Conservation (phyloP, 1,140 invertebrate species). For the Pteromalus puparum region DNA sequence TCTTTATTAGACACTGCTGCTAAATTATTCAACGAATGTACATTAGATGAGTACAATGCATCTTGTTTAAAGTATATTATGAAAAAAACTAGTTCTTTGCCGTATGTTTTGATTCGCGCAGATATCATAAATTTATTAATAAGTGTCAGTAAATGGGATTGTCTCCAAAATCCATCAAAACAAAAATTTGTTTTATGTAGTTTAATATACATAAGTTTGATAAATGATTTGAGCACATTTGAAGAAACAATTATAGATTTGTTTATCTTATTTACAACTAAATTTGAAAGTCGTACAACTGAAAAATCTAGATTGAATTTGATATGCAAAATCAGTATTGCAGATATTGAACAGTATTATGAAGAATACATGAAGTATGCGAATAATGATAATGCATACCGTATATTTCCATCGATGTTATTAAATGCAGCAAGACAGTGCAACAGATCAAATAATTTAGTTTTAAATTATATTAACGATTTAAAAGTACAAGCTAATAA, state of each 20-base stretch:
- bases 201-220: background rate
- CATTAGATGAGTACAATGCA: background rate
- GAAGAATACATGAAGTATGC: background rate
- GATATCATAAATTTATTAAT: background rate
- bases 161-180: background rate
- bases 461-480: background rate
- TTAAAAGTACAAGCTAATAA: background rate
- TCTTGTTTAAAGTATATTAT: background rate
- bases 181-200: background rate
- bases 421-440: background rate
- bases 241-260: background rate
- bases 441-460: background rate
- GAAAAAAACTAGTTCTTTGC: background rate
- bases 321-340: background rate
- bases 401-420: background rate
- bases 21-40: background rate
- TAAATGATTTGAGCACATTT: background rate
- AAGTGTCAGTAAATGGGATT: background rate
- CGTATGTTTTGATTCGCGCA: background rate
- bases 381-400: background rate
- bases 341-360: background rate
- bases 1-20: background rate
- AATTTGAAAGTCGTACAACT: background rate
- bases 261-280: background rate
- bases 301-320: background rate